Percentiles rank a stretch among this genome's conserved stretches.
phyloP scores from a whole-genome alignment of 92 coral and sea anemone species.

The Plumapathes pennacea region DNA sequence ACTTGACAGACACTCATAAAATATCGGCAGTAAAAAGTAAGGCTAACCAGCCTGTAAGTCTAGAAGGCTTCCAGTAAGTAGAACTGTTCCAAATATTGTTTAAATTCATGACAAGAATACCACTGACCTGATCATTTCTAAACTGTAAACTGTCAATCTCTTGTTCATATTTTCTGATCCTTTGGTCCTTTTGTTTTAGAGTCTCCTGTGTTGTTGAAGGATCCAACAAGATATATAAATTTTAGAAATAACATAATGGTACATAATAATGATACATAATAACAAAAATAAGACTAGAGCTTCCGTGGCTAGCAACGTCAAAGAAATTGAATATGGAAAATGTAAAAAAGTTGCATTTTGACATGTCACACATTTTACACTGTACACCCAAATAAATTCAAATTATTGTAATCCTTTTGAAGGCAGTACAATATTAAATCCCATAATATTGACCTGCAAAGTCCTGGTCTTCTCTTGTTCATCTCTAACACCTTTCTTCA shows the following conservation, averaged over 20 bases:
- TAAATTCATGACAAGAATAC: background rate
- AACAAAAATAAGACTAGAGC: background rate
- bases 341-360: background rate
- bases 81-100: background rate
- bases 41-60: background rate
- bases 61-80: background rate
- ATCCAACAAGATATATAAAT: no score
- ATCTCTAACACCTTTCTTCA: conserved; percentile 96
- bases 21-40: no score
- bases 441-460: conserved; percentile 61
- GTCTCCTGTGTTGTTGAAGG: conserved; percentile 62
- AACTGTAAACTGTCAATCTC: conserved; percentile 98
- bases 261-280: background rate
- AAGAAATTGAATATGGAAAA: background rate
- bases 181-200: conserved; percentile 83
- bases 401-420: no score
- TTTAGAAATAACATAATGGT: background rate
- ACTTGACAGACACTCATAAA: no score
- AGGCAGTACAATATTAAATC: no score
- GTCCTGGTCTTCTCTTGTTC: conserved; percentile 92
- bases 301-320: background rate
- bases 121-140: conserved; percentile 88
- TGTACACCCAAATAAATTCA: no score
- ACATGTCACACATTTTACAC: no score
- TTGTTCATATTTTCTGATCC: conserved; percentile 95